phyloP scores from a whole-genome alignment of 2,797 vertebrate genomes.

The Bradypodion pumilum region DNA sequence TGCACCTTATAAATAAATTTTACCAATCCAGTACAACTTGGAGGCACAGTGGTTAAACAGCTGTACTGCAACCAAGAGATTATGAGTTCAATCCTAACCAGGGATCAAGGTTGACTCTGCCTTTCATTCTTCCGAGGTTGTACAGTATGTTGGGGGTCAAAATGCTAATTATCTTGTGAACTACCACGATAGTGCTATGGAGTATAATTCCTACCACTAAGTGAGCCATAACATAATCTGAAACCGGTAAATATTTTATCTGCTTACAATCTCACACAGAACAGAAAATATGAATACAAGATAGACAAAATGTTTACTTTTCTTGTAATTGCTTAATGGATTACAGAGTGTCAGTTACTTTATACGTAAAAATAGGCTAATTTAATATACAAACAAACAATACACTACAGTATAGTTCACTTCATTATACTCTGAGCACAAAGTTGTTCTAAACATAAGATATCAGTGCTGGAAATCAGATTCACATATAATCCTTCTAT shows the following conservation, averaged over 20 bases:
- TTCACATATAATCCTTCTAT: not conserved
- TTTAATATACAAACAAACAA: too few relatives aligned
- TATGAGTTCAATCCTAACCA: too few relatives aligned
- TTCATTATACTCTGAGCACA: constrained; percentile 1
- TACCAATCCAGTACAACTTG: too few relatives aligned
- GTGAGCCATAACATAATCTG: too few relatives aligned
- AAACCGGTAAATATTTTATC: constrained; percentile 8
- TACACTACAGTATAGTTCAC: constrained; percentile 34
- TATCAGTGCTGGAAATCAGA: not conserved
- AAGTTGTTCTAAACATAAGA: not conserved
- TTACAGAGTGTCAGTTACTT: not conserved
- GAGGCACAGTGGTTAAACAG: too few relatives aligned
- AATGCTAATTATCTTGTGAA: too few relatives aligned
- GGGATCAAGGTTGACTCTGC: too few relatives aligned
- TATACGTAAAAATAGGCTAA: not conserved
- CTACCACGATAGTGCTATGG: too few relatives aligned
- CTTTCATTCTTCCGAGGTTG: too few relatives aligned
- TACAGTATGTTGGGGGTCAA: too few relatives aligned
- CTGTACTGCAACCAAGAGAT: too few relatives aligned
- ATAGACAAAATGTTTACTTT: not conserved
- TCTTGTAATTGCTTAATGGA: not conserved
- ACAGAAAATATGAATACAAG: not conserved
- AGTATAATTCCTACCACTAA: too few relatives aligned
- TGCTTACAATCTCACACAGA: not conserved
- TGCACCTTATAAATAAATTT: not conserved